Evolutionary conservation across 2,888 invertebrate species (phyloP), one percentile per base, ranked within the genome.

Genomic region (Hanleya hanleyi): DNA sequence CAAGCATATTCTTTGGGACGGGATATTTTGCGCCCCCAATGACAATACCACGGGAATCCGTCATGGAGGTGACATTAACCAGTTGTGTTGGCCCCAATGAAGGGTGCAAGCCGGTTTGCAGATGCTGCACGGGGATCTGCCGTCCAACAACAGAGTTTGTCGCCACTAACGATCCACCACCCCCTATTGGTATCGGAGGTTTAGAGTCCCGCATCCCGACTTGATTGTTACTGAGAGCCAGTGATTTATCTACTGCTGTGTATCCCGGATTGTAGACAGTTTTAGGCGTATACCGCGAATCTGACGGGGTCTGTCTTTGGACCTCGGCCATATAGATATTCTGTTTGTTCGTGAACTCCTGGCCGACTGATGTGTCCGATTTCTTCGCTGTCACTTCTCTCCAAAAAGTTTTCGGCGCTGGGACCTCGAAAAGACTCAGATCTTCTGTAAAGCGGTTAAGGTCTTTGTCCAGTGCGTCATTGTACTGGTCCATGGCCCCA

Each of bases 401-500:
- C 78, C 77, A 79, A 67, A 71, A 75, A 38, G 71, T 67, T 62
- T 76, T 70, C n/a, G 77, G 74, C 57, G 68, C 65, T 18, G 79
- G 74, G 65, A 75, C 77, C 51, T 76, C 76, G 69, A 79, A 77
- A 69, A 77, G 69, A 49, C 66, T 75, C 35, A 77, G 67, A 66
- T 76, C 79, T 49, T 77, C 77, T 38, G 73, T 71, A 68, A 73
- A 75, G 47, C 75, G 74, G 41, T 71, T 77, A 47, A 77, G 73
- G 67, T 76, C 79, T 67, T 71, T 73, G 36, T 77, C 71, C 36
- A 73, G 38, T 15, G 70, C 77, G 33, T 79, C 76, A 36, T 61
- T 68, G 75, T 74, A 79, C 33, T 70, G 69, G 69, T 76, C 77
- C 79, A 79, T 79, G 71, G 71, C 75, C 66, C 61, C 62, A 4